phyloP scores from a whole-genome alignment of 1,140 invertebrate genomes.

The Bicyclus anynana region DNA sequence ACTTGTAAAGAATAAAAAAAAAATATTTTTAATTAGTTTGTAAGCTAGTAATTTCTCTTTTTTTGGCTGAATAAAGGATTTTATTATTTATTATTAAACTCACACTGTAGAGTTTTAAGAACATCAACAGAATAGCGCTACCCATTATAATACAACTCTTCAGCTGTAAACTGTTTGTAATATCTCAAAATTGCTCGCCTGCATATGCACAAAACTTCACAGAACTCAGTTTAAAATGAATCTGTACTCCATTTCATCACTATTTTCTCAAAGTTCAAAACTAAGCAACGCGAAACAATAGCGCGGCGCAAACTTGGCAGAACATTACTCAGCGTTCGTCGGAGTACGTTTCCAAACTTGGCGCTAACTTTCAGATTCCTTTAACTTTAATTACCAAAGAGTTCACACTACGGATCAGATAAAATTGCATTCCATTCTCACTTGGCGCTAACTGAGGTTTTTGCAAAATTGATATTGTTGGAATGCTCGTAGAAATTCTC shows the following conservation, averaged over 20 bases:
- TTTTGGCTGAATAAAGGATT: too few species aligned
- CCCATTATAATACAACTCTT: too few species aligned
- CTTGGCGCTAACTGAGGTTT: slow-evolving; percentile 23
- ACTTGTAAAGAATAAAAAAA: too few species aligned
- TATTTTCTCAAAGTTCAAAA: slow-evolving; percentile 7
- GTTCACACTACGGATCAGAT: slow-evolving; percentile 32
- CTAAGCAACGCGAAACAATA: slow-evolving; percentile 11
- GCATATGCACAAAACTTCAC: not conserved
- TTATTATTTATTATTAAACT: too few species aligned
- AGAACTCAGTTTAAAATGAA: slow-evolving; percentile 1
- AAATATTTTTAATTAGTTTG: too few species aligned
- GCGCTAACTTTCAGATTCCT: slow-evolving; percentile 33
- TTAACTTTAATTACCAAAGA: slow-evolving; percentile 44
- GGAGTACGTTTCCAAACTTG: slow-evolving; percentile 5
- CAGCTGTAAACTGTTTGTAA: not conserved
- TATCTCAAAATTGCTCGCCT: not conserved
- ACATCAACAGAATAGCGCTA: too few species aligned
- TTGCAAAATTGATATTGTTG: slow-evolving; percentile 33
- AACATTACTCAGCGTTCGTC: slow-evolving; percentile 17
- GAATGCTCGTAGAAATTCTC: slow-evolving; percentile 5
- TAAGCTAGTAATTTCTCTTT: too few species aligned
- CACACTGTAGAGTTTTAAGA: too few species aligned
- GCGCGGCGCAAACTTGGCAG: slow-evolving; percentile 13
- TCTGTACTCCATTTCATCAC: not conserved
- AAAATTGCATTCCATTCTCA: slow-evolving; percentile 42